Conservation (phyloP, 2,113 vertebrate genomes). For the Pterocles orientalis region DNA sequence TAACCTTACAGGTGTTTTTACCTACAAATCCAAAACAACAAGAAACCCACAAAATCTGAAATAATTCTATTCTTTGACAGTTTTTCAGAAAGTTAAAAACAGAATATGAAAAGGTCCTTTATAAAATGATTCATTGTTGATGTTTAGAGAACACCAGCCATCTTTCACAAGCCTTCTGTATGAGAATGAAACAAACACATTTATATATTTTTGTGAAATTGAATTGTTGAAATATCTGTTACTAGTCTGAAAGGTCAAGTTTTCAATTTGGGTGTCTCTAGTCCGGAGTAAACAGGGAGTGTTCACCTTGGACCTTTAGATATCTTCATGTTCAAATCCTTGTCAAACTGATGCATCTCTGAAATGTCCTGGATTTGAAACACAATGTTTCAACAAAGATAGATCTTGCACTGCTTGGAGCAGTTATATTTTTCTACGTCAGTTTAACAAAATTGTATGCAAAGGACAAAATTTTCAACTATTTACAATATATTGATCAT, state of each 20-base stretch:
- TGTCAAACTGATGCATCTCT: neutral
- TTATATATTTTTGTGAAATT: neutral
- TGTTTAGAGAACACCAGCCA: neutral
- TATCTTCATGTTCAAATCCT: neutral
- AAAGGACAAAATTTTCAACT: neutral
- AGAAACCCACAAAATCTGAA: neutral
- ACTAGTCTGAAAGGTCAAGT: neutral
- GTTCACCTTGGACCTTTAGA: neutral
- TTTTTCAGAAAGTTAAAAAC: neutral
- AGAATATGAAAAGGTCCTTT: neutral
- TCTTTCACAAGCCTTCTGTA: neutral
- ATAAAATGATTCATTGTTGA: neutral
- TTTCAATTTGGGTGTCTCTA: neutral
- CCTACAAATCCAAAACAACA: neutral
- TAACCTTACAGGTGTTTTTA: neutral
- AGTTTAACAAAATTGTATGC: neutral
- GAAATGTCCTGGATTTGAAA: neutral
- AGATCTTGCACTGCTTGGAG: neutral
- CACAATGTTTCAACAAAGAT: neutral
- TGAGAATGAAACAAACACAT: neutral
- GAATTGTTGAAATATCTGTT: neutral
- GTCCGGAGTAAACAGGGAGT: neutral
- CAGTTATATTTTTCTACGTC: neutral
- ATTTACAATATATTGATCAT: rapidly evolving
- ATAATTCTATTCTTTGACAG: neutral